Evolutionary conservation across 2,888 invertebrate genomes (phyloP).

Genomic region (Apodemia mormo): DNA sequence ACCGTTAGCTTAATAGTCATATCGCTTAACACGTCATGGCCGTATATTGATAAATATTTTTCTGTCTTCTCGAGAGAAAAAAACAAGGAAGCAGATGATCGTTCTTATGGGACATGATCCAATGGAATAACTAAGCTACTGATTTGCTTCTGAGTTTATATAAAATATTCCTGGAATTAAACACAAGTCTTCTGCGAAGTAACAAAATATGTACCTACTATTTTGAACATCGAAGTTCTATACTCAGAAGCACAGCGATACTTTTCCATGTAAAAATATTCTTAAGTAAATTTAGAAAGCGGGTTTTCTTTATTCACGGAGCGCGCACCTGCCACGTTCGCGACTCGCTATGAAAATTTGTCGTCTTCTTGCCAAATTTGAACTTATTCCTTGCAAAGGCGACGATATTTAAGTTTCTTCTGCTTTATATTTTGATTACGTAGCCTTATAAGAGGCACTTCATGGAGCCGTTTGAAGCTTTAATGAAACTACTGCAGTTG

Average conservation of each 20-base stretch:
- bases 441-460: conserved; percentile 24
- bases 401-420: conserved; percentile 47
- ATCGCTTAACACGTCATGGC: no score
- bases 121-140: no score
- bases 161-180: no score
- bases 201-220: background rate
- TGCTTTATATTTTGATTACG: conserved; percentile 48
- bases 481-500: conserved; percentile 25
- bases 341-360: conserved; percentile 67
- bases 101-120: no score
- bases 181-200: no score
- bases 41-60: no score
- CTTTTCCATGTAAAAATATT: conserved; percentile 64
- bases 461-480: conserved; percentile 25
- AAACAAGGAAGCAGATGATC: no score
- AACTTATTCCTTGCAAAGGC: conserved; percentile 58
- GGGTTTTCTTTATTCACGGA: conserved; percentile 61
- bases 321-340: conserved; percentile 59
- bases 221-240: background rate
- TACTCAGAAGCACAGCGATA: conserved; percentile 4
- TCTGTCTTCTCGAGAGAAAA: no score
- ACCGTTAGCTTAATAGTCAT: no score
- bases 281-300: conserved; percentile 47
- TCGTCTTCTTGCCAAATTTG: conserved; percentile 67
- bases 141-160: no score